Conservation (phyloP, 2,888 invertebrate species). For the Tipula vernalis region DNA sequence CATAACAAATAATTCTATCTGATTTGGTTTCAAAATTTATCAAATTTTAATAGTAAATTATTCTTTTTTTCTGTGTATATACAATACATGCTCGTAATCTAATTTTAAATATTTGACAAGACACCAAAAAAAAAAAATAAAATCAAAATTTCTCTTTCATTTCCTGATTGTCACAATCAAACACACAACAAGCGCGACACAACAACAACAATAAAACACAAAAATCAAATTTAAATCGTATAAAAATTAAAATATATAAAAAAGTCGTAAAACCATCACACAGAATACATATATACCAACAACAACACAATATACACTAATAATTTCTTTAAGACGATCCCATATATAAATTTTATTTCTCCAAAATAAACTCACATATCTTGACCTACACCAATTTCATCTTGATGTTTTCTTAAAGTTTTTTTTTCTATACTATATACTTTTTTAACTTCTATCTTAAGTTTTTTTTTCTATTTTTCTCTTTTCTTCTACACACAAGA, state of each 20-base stretch:
- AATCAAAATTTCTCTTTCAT: not conserved
- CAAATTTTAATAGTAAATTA: no score
- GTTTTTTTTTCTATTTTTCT: not conserved
- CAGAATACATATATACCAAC: not conserved
- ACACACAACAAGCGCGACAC: not conserved
- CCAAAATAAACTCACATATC: not conserved
- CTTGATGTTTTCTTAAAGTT: not conserved
- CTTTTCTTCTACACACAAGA: not conserved
- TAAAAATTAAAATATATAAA: not conserved
- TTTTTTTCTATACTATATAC: not conserved
- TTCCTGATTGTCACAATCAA: not conserved
- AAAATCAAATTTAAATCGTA: conserved; percentile 4
- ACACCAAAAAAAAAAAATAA: not conserved
- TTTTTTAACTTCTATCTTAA: not conserved
- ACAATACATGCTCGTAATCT: not conserved
- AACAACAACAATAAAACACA: not conserved
- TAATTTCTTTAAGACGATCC: not conserved
- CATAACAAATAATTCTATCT: no score
- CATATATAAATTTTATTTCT: not conserved
- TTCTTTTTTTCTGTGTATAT: no score
- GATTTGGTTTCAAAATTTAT: no score
- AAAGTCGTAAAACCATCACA: not conserved
- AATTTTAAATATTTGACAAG: not conserved
- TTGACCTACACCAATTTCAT: conserved; percentile 10
- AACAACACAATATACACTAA: not conserved